Evolutionary conservation across 2,113 vertebrate genomes (phyloP), one percentile per base, ranked within the genome.

Genomic region (Martes martes): DNA sequence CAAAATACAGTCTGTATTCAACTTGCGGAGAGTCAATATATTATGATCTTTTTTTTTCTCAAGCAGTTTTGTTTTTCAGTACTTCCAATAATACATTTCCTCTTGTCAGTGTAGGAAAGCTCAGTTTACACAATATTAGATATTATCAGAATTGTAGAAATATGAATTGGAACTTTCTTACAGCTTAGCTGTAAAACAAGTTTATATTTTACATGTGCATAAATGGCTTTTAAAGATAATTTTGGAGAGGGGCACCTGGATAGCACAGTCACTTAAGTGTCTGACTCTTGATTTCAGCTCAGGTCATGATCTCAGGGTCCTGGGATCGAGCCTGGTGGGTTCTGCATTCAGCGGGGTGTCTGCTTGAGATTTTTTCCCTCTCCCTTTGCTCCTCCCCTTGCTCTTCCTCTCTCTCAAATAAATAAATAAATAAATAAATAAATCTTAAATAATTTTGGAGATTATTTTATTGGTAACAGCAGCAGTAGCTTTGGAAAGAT

Each of bases 51-150:
- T 86, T 80, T 80, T 80, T 80, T 82, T 57, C 1, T 28, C 31
- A 86, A 73, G 87, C 59, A 96, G 78, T 87, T 94, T 92, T 76
- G 16, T 94, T 89, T 82, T 74, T 76, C n/a, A 83, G 7, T 94
- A 87, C 89, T 94, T 95, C 93, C 79, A 78, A 11, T 42, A 82
- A 79, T 50, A 31, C 1, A 82, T 67, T 97, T 97, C 28, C 31
- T 65, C 33, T 96, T 87, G 45, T 91, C 23, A 52, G 69, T 84
- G 26, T n/a, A 83, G 11, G 42, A 83, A 4, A 92, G 8, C 13
- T 11, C n/a, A 33, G 89, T 65, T 93, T 87, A 94, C 6, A 80
- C 31, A 95, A 94, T 71, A 94, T 81, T 16, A 94, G 52, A 5
- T 74, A 87, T 45, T 86, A 96, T 69, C 31, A 23, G 2, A 91